These are phyloP conservation scores for Axinella damicornis DNA, from an alignment of 37 sponge, comb jelly and placozoan species.

Conservation along the genomic window DNA sequence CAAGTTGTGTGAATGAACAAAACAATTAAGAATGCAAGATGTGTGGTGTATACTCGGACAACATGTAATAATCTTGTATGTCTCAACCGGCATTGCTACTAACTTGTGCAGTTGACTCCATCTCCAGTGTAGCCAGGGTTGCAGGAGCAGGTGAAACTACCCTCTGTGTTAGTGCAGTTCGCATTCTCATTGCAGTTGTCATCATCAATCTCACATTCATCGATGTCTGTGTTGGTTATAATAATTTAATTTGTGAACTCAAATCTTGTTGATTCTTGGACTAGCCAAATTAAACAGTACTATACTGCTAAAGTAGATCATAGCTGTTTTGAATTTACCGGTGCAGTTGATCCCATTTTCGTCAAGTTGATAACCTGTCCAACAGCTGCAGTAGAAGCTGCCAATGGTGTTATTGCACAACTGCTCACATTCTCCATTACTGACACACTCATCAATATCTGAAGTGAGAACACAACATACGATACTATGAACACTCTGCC, in stretches of 20 bases:
- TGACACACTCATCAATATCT: conserved; percentile 15
- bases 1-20: not conserved
- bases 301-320: too few relatives aligned
- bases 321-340: not conserved
- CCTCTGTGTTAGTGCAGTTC: not conserved
- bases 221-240: conserved; percentile 1
- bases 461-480: not conserved
- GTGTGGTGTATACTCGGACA: too few relatives aligned
- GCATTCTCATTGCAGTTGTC: not conserved
- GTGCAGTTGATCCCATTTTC: not conserved
- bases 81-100: too few relatives aligned
- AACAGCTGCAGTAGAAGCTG: conserved; percentile 5
- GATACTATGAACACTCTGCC: too few relatives aligned
- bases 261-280: not conserved
- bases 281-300: too few relatives aligned
- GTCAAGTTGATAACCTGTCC: not conserved
- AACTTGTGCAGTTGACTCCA: conserved; percentile 16
- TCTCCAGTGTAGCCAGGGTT: not conserved
- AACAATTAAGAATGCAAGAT: too few relatives aligned
- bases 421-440: conserved; percentile 27
- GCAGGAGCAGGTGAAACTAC: not conserved
- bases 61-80: not conserved
- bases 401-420: conserved; percentile 9
- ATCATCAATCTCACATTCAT: conserved; percentile 7
- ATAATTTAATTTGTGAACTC: not conserved